Base-by-base conservation (phyloP, 2,888 invertebrate genomes). In the Synergus gifuensis region DNA sequence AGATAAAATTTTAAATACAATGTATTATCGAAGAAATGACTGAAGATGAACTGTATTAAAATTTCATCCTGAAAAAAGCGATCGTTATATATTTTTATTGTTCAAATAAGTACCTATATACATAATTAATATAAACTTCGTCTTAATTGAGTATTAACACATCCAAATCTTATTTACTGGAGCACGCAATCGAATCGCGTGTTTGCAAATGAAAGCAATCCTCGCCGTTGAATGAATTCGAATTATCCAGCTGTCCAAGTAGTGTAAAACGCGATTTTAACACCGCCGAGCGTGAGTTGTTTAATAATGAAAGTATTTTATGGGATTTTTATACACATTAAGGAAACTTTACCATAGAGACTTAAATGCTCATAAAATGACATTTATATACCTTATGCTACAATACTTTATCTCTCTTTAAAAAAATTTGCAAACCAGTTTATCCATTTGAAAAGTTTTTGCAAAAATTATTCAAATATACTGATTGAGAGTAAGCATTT, bases 101-200 rank as follows among this genome's bases (percentile, higher is more conserved):
- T n/a, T 54, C n/a, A 7, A n/a, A n/a, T 7, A 54, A 12, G 16
- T 8, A 54, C 7, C 2, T 54, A 8, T 2, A n/a, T n/a, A 54
- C 8, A n/a, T 54, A n/a, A 12, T 54, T n/a, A n/a, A 54, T 54
- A n/a, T 8, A 54, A 7, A 2, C n/a, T 54, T 54, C n/a, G 8
- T 67, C 67, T 67, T 67, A 67, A 67, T 22, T 67, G 67, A 46
- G 67, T 44, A 67, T 67, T 46, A 67, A 67, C 67, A 67, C 44
- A 67, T 67, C 42, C 44, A 44, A 67, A 54, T 16, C 16, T 16
- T 16, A 49, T 49, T 28, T 28, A 16, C 49, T 49, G 16, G 44
- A 67, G 12, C 66, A 67, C 67, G 67, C 44, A 46, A 46, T 22
- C 14, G 44, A 67, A 67, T 67, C 67, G 67, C 67, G 67, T 67